Percentiles rank a stretch among this genome's conserved stretches.
These are phyloP conservation scores for Hirtodrosophila histrioides DNA, from an alignment of 2,888 invertebrate genomes.

Conservation along the genomic window DNA sequence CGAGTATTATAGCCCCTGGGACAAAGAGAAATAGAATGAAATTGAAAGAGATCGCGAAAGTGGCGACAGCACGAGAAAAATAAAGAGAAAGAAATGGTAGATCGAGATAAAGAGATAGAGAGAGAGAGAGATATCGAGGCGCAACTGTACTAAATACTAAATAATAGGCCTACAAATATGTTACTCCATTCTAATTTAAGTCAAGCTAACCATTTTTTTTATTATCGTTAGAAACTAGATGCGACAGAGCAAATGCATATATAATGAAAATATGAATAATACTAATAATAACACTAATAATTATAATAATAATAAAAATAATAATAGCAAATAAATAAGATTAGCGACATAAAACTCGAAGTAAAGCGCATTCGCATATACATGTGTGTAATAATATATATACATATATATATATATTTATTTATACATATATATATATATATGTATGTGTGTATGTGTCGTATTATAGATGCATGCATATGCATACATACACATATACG, in stretches of 20 bases:
- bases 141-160: constrained; percentile 59
- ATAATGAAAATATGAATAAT: constrained; percentile 8
- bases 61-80: neutral
- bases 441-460: constrained; percentile 22
- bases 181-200: constrained; percentile 48
- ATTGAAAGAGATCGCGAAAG: too few species aligned
- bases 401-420: constrained; percentile 12
- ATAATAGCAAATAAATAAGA: neutral
- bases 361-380: neutral
- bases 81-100: constrained; percentile 2
- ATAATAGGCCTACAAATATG: constrained; percentile 36
- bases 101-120: neutral
- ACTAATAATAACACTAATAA: constrained; percentile 18
- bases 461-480: neutral
- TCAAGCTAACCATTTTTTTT: constrained; percentile 51
- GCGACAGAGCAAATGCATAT: constrained; percentile 53
- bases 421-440: constrained; percentile 10
- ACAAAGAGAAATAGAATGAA: constrained; percentile 1
- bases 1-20: constrained; percentile 45
- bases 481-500: constrained; percentile 1
- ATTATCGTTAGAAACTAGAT: constrained; percentile 59
- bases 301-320: constrained; percentile 17
- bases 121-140: constrained; percentile 11
- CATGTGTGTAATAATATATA: neutral
- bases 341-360: constrained; percentile 21